Base-by-base conservation (phyloP, 2,888 invertebrate species). In the Luffia ferchaultella region DNA sequence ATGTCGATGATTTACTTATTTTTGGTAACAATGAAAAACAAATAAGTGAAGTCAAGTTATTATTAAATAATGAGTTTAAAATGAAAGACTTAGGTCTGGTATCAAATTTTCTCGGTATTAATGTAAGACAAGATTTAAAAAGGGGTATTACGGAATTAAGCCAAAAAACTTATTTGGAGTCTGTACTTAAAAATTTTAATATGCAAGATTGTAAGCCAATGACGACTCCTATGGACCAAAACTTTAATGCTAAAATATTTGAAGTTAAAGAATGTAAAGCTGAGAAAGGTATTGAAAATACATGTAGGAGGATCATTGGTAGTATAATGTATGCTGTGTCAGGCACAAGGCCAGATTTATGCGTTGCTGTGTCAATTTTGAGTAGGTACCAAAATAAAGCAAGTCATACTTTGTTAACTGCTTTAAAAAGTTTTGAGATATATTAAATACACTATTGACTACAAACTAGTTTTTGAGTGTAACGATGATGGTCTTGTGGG, bases 271-370 rank as follows among this genome's bases (percentile, higher is more conserved):
- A 41, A 19, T 42, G 9, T 16, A 17, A 20, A 41, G 9, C 30
- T 15, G 3, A 20, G 30, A 30, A 7, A 54, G 50, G 48, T 20
- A 48, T 53, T 40, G 54, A 57, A 52, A 56, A 54, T 2, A 42
- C 16, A 20, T 59, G 58, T 54, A 53, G 56, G 42, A 19, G 52
- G 41, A 52, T 58, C 7, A 58, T 58, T 18, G 59, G 57, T 3
- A 49, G 52, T 46, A 45, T 57, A 7, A 45, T 52, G 45, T 59
- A 59, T 54, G 57, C 57, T 17, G 57, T 47, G 16, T 53, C 48
- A 43, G 58, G 58, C 1, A 56, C 58, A 40, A 54, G 59, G 40
- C 57, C 57, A 16, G 57, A 56, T 43, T 17, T 55, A 3, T 54
- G 55, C 50, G 18, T 52, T 16, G 40, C 55, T 1, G 53, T 51